These are phyloP conservation scores for Saturnia pavonia DNA, from an alignment of 2,888 invertebrate species.

Conservation along the genomic window DNA sequence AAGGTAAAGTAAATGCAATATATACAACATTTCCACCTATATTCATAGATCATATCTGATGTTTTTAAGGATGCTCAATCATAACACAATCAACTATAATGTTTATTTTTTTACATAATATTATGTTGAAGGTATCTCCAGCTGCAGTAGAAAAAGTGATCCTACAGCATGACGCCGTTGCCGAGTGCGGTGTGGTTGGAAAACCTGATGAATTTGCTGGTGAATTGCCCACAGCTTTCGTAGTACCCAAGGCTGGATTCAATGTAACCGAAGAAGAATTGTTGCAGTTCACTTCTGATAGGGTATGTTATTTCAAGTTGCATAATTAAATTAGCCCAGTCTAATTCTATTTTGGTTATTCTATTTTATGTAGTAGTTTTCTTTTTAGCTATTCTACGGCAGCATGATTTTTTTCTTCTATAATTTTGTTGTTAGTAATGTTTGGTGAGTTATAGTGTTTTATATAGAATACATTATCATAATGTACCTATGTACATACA, in stretches of 20 bases:
- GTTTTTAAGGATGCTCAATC: too few relatives aligned
- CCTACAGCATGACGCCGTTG: constrained; percentile 85
- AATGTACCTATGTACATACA: too few relatives aligned
- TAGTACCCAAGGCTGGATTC: constrained; percentile 83
- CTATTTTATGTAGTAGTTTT: too few relatives aligned
- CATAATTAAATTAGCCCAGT: not conserved
- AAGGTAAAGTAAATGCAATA: too few relatives aligned
- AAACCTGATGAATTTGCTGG: constrained; percentile 86
- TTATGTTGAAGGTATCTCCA: constrained; percentile 83
- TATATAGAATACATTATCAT: too few relatives aligned
- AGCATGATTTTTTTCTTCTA: too few relatives aligned
- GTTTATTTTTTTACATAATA: not conserved
- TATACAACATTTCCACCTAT: too few relatives aligned
- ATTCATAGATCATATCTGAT: too few relatives aligned
- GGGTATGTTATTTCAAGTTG: not conserved
- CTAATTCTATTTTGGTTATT: too few relatives aligned
- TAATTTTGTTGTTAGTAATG: too few relatives aligned
- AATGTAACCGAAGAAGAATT: constrained; percentile 80
- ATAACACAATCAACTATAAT: not conserved
- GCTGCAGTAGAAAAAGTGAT: constrained; percentile 91
- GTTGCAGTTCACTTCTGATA: constrained; percentile 65
- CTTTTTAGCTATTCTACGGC: too few relatives aligned
- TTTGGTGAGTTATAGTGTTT: too few relatives aligned
- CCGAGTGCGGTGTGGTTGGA: constrained; percentile 91
- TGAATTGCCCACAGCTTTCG: constrained; percentile 88